Evolutionary conservation across 2,888 invertebrate genomes (phyloP), one percentile per base, ranked within the genome.

Genomic region (Lasioglossum calceatum): DNA sequence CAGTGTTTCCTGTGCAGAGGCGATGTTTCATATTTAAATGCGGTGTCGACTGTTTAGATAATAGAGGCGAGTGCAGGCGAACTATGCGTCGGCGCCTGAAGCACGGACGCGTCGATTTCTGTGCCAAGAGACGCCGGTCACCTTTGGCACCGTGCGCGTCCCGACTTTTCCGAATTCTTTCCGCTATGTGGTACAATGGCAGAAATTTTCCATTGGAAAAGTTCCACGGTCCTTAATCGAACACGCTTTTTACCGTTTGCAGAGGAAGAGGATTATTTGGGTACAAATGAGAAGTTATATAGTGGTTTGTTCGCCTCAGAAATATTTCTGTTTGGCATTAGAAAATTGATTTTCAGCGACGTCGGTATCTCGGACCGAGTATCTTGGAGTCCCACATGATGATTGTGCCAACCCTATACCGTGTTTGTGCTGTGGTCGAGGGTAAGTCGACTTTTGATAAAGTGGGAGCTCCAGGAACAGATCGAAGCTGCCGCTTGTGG

Each of bases 41-140:
- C 67, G 23, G 36, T 36, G 32, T n/a, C 23, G 64, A 7, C 36
- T n/a, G 42, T 71, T 75, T 32, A 58, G 73, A 78, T 74, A 67
- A 16, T 72, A 44, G 4, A 32, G 44, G 14, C 72, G 73, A 87
- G 75, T 23, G 80, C 44, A 58, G 61, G 77, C 81, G 77, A 42
- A 76, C 64, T 47, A 42, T 75, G 44, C 76, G 61, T 72, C 72
- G 67, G n/a, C 75, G 78, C 83, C 74, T 84, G 75, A 16, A 73
- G 39, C 27, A 64, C 23, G 64, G 71, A 72, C 85, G 42, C 44
- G 71, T 73, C 67, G 76, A 80, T 81, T 82, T 50, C 76, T 47
- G 78, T 82, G 84, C 87, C 87, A 87, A 85, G 39, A 81, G 71
- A 79, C 74, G 75, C 76, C 61, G 50, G 32, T 81, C 82, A 87